Percentiles rank a stretch among this genome's conserved stretches.
phyloP scores from a whole-genome alignment of 2,888 invertebrate species.

The Ectemnius lituratus region DNA sequence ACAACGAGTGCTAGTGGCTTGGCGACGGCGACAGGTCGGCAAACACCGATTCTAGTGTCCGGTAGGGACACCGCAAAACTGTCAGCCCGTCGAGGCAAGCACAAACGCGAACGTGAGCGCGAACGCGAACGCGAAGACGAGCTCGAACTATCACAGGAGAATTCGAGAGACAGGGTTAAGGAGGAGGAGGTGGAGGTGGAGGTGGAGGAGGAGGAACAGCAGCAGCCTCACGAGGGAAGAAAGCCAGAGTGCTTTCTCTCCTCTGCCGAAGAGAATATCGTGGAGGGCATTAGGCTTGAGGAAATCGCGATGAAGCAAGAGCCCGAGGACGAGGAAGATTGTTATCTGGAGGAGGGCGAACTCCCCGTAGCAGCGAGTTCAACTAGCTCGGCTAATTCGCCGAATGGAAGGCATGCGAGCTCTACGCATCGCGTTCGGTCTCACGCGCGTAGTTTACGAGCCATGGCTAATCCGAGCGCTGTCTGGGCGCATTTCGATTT shows the following conservation, averaged over 20 bases:
- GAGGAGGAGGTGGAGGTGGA: too few species aligned
- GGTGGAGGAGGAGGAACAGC: too few species aligned
- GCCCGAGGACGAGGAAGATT: constrained; percentile 72
- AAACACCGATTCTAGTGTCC: constrained; percentile 41
- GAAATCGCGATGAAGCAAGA: constrained; percentile 71
- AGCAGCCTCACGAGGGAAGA: too few species aligned
- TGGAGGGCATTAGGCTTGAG: constrained; percentile 43
- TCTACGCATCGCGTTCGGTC: constrained; percentile 69
- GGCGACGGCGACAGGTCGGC: constrained; percentile 52
- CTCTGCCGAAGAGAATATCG: constrained; percentile 43
- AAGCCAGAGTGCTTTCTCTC: background rate
- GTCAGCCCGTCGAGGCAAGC: constrained; percentile 41
- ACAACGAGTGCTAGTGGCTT: constrained; percentile 22
- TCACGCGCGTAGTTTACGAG: constrained; percentile 73
- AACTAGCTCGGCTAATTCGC: constrained; percentile 40
- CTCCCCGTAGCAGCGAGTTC: constrained; percentile 40
- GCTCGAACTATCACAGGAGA: too few species aligned
- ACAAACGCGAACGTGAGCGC: constrained; percentile 22
- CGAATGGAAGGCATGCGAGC: constrained; percentile 29
- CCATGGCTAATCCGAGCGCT: constrained; percentile 76
- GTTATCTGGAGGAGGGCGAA: constrained; percentile 65
- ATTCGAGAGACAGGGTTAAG: too few species aligned
- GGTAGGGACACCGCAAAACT: constrained; percentile 59
- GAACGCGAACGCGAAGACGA: constrained; percentile 3
- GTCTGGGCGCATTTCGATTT: constrained; percentile 77